Percentiles rank a stretch among this genome's conserved stretches.
phyloP scores from a whole-genome alignment of 2,888 invertebrate species.

The Shargacucullia verbasci region DNA sequence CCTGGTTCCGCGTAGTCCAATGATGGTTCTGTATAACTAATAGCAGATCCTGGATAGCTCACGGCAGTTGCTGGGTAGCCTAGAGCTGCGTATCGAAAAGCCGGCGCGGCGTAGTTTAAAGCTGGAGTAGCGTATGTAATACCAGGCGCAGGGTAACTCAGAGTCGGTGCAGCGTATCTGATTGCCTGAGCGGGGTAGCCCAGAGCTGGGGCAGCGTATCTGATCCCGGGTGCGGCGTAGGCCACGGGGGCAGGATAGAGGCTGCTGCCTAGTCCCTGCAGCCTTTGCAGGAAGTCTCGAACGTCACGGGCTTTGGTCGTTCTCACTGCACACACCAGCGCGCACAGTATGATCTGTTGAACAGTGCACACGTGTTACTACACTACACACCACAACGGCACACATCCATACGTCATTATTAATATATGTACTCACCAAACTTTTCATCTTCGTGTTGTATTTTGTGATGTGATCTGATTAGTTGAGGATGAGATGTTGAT shows the following conservation, averaged over 20 bases:
- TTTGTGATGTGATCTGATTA: slow-evolving; percentile 12
- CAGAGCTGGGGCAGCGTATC: too few species aligned
- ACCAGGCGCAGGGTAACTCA: too few species aligned
- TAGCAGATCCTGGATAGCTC: slow-evolving; percentile 16
- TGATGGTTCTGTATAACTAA: not conserved
- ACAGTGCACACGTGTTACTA: slow-evolving; percentile 2
- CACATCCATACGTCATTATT: not conserved
- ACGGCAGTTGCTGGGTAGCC: too few species aligned
- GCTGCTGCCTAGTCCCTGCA: too few species aligned
- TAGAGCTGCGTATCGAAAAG: too few species aligned
- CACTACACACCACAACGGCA: too few species aligned
- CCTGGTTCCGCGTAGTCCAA: too few species aligned
- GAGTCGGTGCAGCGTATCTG: too few species aligned
- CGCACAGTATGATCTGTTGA: slow-evolving; percentile 13
- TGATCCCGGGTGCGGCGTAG: not conserved
- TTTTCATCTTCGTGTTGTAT: slow-evolving; percentile 22
- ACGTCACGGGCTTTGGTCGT: slow-evolving; percentile 53
- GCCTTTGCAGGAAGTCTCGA: slow-evolving; percentile 43
- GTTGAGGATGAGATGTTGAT: too few species aligned
- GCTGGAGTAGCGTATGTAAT: too few species aligned
- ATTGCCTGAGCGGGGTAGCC: too few species aligned
- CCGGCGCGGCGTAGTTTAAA: slow-evolving; percentile 4
- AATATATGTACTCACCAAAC: slow-evolving; percentile 25
- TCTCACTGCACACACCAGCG: slow-evolving; percentile 19
- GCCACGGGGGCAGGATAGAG: not conserved